phyloP scores from a whole-genome alignment of 2,113 vertebrate species.

The Neolamprologus hecqui region DNA sequence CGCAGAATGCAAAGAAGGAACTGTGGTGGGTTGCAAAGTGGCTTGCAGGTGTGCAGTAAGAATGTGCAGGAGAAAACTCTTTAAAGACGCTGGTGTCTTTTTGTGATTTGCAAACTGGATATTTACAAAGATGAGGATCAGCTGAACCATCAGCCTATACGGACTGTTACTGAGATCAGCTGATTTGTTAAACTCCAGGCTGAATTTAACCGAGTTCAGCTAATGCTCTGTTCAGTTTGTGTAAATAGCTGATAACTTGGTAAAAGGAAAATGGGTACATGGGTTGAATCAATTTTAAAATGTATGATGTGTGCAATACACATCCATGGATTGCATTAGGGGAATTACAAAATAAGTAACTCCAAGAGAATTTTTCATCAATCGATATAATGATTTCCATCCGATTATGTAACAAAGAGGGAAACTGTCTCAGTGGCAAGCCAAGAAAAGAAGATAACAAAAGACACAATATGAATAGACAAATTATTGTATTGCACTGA shows the following conservation, averaged over 20 bases:
- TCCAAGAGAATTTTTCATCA: background rate
- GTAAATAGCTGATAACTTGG: background rate
- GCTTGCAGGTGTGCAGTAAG: background rate
- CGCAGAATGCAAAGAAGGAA: background rate
- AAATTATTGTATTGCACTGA: background rate
- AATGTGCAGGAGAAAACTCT: background rate
- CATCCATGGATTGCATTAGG: background rate
- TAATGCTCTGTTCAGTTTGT: background rate
- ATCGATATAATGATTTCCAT: background rate
- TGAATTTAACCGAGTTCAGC: background rate
- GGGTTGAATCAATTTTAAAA: background rate
- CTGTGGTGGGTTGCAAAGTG: background rate
- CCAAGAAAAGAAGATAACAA: background rate
- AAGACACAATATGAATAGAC: background rate
- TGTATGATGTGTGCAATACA: background rate
- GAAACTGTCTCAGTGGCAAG: background rate
- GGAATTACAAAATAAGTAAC: background rate
- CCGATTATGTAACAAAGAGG: background rate
- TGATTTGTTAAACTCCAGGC: background rate
- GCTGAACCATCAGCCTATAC: accelerated
- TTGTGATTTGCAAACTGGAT: background rate
- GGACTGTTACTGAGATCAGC: background rate
- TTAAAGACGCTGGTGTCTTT: background rate
- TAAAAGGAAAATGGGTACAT: background rate
- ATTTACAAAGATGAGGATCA: background rate